Evolutionary conservation across 2,888 invertebrate species (phyloP).

Genomic region (Acanthosepion pharaonis): DNA sequence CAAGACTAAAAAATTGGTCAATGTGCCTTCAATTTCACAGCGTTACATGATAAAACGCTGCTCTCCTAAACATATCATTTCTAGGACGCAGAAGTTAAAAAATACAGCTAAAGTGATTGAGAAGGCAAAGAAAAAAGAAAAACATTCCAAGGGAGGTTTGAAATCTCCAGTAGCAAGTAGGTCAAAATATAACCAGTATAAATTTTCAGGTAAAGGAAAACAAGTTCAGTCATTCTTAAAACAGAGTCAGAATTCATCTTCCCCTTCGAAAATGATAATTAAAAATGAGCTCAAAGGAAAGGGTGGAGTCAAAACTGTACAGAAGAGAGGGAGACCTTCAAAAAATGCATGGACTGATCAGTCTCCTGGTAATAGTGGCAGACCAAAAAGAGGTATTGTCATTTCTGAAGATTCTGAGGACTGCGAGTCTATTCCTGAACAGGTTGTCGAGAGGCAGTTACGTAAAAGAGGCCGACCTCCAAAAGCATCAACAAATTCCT

Average conservation of each 20-base stretch:
- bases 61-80: not conserved
- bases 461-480: slow-evolving; percentile 41
- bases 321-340: not conserved
- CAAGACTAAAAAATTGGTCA: not conserved
- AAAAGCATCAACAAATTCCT: not conserved
- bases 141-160: not conserved
- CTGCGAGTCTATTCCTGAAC: not conserved
- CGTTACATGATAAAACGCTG: slow-evolving; percentile 40
- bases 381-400: not conserved
- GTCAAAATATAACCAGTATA: not conserved
- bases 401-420: not conserved
- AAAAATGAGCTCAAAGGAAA: not conserved
- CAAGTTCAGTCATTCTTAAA: not conserved
- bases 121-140: not conserved
- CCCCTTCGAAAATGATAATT: not conserved
- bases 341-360: not conserved
- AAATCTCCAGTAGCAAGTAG: not conserved
- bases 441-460: not conserved
- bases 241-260: not conserved
- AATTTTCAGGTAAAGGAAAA: not conserved
- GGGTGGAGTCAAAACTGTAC: not conserved
- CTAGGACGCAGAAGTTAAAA: not conserved
- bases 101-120: not conserved
- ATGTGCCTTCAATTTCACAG: not conserved
- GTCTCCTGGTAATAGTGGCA: not conserved